Conservation (phyloP, 2,888 invertebrate species). For the Rhyacophila evoluta region DNA sequence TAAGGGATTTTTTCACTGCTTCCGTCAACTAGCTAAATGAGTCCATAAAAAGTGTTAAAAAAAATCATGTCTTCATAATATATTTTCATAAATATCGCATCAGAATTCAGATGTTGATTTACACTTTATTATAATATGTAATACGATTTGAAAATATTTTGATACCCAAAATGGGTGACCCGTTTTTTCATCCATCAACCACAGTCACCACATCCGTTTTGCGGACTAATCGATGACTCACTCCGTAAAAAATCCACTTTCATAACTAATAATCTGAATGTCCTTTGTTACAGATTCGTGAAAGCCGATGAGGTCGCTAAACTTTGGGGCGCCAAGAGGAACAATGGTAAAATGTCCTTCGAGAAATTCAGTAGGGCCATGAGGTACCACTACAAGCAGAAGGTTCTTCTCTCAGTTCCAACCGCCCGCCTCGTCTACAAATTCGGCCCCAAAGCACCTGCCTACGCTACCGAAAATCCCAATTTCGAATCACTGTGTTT, state of each 20-base stretch:
- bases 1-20: no score
- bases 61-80: no score
- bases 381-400: slow-evolving; percentile 86
- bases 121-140: no score
- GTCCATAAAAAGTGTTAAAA: no score
- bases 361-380: slow-evolving; percentile 93
- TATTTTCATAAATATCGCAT: no score
- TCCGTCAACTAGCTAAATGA: no score
- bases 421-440: slow-evolving; percentile 84
- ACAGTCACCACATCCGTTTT: no score
- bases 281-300: slow-evolving; percentile 74
- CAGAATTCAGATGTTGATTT: no score
- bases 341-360: slow-evolving; percentile 91
- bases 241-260: not conserved
- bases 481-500: slow-evolving; percentile 36
- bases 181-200: no score
- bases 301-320: slow-evolving; percentile 88
- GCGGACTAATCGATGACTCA: no score
- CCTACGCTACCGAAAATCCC: slow-evolving; percentile 80
- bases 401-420: slow-evolving; percentile 80
- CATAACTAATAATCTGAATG: not conserved
- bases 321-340: slow-evolving; percentile 87
- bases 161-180: no score
- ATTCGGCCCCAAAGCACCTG: slow-evolving; percentile 84
- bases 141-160: not conserved